Evolutionary conservation across 2,888 invertebrate species (phyloP).

Genomic region (Orthosia gracilis): DNA sequence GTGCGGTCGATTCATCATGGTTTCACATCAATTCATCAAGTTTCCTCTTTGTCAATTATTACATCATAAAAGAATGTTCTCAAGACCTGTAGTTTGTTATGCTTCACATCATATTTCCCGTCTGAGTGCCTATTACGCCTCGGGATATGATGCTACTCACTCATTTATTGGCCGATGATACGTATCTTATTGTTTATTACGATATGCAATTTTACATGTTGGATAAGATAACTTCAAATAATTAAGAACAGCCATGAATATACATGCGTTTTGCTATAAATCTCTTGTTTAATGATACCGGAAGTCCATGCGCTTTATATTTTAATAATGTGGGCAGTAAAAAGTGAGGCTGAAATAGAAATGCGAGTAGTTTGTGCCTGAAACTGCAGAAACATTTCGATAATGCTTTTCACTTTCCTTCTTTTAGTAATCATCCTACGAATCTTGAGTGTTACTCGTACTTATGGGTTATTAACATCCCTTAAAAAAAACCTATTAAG

Average conservation of each 20-base stretch:
- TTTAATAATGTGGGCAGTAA: conserved; percentile 30
- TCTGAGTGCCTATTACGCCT: conserved; percentile 76
- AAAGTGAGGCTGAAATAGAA: conserved; percentile 34
- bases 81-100: conserved; percentile 79
- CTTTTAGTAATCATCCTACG: not conserved
- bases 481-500: conserved; percentile 1
- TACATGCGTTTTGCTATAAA: conserved; percentile 46
- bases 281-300: conserved; percentile 50
- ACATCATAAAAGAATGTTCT: conserved; percentile 83
- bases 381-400: conserved; percentile 1
- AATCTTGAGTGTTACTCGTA: not conserved
- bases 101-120: conserved; percentile 80
- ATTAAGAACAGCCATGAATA: conserved; percentile 55
- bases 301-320: conserved; percentile 37
- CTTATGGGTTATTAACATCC: not conserved
- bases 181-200: conserved; percentile 76
- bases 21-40: conserved; percentile 81
- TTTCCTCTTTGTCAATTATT: conserved; percentile 80
- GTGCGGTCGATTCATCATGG: conserved; percentile 75
- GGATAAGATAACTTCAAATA: conserved; percentile 57
- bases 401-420: not conserved
- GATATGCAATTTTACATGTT: conserved; percentile 61
- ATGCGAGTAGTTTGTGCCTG: not conserved
- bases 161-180: conserved; percentile 75
- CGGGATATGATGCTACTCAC: conserved; percentile 73